Evolutionary conservation across 2,113 vertebrate genomes (phyloP).

Genomic region (Anolis carolinensis): DNA sequence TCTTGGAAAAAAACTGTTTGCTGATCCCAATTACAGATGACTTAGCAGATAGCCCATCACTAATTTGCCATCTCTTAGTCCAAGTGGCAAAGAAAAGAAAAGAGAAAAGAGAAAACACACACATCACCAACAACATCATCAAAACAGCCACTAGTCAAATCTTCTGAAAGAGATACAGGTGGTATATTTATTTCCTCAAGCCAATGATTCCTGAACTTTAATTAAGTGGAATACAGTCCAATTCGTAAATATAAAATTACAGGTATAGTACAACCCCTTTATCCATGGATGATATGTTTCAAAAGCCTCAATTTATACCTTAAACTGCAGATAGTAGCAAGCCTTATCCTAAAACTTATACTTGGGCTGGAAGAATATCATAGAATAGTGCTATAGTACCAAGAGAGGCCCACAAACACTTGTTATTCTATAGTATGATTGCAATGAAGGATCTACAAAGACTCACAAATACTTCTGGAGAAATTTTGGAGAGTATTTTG

Average conservation of each 20-base stretch:
- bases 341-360: too few relatives aligned
- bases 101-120: background rate
- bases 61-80: background rate
- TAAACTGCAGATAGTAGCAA: too few relatives aligned
- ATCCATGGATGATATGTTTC: too few relatives aligned
- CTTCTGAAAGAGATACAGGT: background rate
- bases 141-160: background rate
- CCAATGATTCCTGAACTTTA: background rate
- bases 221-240: conserved; percentile 10
- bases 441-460: too few relatives aligned
- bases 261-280: conserved; percentile 48
- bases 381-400: too few relatives aligned
- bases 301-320: too few relatives aligned
- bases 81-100: background rate
- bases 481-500: too few relatives aligned
- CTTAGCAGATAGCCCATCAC: background rate
- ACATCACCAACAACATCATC: background rate
- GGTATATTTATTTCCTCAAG: background rate
- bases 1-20: background rate
- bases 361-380: too few relatives aligned
- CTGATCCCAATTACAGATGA: background rate
- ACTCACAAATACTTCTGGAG: too few relatives aligned
- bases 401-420: too few relatives aligned
- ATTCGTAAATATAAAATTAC: conserved; percentile 42
- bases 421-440: too few relatives aligned